Evolutionary conservation across 2,113 vertebrate genomes (phyloP).

Genomic region (Arvicanthis niloticus): DNA sequence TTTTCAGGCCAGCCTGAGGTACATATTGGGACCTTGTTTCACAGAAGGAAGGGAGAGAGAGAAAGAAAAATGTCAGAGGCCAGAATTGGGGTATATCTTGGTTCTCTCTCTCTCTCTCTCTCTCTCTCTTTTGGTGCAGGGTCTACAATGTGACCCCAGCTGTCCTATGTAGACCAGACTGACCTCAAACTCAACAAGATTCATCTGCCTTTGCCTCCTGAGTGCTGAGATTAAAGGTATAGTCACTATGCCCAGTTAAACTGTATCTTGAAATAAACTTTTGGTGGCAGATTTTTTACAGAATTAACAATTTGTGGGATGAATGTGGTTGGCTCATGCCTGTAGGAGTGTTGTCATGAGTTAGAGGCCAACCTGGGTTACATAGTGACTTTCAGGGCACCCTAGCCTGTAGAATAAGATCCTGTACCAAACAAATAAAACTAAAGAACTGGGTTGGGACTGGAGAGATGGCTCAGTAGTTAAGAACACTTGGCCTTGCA

Average conservation of each 20-base stretch:
- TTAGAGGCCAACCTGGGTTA: not conserved
- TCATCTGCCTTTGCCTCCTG: not conserved
- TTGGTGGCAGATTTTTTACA: not conserved
- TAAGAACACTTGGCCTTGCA: not conserved
- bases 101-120: not conserved
- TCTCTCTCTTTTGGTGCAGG: not conserved
- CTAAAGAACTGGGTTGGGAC: not conserved
- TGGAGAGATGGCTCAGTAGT: not conserved
- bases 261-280: constrained; percentile 39
- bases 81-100: not conserved
- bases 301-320: not conserved
- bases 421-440: not conserved
- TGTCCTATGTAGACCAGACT: not conserved
- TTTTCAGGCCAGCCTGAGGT: not conserved
- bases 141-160: not conserved
- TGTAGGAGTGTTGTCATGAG: not conserved
- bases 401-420: not conserved
- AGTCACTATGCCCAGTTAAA: no score
- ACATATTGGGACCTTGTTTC: not conserved
- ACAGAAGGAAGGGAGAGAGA: not conserved
- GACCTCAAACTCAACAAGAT: not conserved
- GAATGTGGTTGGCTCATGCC: not conserved
- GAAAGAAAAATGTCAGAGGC: not conserved
- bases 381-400: not conserved
- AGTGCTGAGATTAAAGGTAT: not conserved